Base-by-base conservation (phyloP, 2,888 invertebrate genomes). In the Byasa hedistus region DNA sequence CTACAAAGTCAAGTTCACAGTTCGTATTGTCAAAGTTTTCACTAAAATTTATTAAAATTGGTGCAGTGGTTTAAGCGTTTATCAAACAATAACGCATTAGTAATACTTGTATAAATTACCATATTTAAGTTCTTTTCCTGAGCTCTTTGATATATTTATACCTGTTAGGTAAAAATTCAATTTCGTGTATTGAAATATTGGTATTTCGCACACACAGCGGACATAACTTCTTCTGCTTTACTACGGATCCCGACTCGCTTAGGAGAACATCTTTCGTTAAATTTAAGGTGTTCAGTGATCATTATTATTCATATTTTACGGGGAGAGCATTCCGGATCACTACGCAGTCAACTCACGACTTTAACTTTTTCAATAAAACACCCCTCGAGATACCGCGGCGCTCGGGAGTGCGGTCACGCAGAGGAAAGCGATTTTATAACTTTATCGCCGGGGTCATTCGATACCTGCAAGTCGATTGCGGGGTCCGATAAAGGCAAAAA, bases 281-380 rank as follows among this genome's bases (percentile, higher is more conserved):
- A 68, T 65, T 61, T 67, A 66, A 70, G 62, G 69, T 68, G 64
- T 52, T 66, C 68, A 51, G 66, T 71, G 69, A 70, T 70, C 69
- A 72, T 76, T 86, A 87, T 82, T 86, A 90, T 90, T 90, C 89
- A 91, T 90, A 89, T 89, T 90, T 88, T 81, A 85, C 78, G 78
- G 73, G 64, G 15, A n/a, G 69, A 56, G 66, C 62, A 74, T 74
- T 76, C 78, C 78, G 75, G 78, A 77, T 77, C 76, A 77, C 85
- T 78, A 79, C 78, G 85, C 75, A 91, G 83, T 89, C 90, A 71
- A 80, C 81, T 89, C 91, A 90, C 90, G 90, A 81, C 79, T 81
- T 78, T 71, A 87, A 90, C 86, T 91, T 91, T 91, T 91, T 90
- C 90, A 91, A 90, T 90, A 90, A 91, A 91, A 88, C 87, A 85